Conservation (phyloP, 2,113 vertebrate genomes). For the Penelope pileata region DNA sequence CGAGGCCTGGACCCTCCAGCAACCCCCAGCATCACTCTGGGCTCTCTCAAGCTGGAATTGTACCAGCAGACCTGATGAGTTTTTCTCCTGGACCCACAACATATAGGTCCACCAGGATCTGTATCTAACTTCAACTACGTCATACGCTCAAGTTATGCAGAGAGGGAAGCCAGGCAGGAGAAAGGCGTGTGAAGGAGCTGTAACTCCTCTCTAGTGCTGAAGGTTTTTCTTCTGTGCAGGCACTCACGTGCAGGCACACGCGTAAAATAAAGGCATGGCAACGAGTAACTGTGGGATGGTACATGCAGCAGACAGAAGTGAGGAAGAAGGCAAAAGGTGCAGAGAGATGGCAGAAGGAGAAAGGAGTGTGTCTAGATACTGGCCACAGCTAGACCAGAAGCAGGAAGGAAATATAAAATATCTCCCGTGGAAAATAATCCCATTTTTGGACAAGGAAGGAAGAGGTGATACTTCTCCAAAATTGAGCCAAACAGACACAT, state of each 20-base stretch:
- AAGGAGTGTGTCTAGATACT: neutral
- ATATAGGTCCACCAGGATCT: accelerated
- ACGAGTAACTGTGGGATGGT: neutral
- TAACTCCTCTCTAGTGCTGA: neutral
- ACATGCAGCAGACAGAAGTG: neutral
- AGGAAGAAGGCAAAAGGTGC: neutral
- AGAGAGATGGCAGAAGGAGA: neutral
- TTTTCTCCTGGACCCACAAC: neutral
- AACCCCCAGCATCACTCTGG: neutral
- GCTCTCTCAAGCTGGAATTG: neutral
- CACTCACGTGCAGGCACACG: neutral
- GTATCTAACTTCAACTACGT: neutral
- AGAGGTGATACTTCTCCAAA: neutral
- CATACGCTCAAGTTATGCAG: neutral
- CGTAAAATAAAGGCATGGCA: neutral
- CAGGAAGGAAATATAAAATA: neutral
- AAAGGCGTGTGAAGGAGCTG: neutral
- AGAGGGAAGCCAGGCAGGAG: conserved; percentile 27
- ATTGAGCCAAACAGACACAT: accelerated
- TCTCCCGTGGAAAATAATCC: neutral
- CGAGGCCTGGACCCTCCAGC: neutral
- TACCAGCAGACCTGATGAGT: accelerated
- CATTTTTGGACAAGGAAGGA: neutral
- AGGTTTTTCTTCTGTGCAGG: neutral
- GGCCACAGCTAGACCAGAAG: neutral